Evolutionary conservation across 2,113 vertebrate genomes (phyloP).

Genomic region (Glaucidium brasilianum): DNA sequence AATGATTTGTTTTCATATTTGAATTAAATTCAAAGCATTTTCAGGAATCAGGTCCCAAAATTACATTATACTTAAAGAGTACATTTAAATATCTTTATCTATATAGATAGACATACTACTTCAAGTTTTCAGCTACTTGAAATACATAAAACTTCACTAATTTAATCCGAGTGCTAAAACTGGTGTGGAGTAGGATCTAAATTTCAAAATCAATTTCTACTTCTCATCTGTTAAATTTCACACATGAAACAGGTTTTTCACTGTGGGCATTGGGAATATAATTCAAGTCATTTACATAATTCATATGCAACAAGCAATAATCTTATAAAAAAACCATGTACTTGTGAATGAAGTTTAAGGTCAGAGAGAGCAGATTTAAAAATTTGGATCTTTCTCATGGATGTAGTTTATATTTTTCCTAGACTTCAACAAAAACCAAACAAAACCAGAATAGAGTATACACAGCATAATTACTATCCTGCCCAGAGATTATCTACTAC

Average conservation of each 20-base stretch:
- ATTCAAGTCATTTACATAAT: background rate
- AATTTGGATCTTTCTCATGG: background rate
- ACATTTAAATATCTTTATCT: background rate
- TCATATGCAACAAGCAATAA: background rate
- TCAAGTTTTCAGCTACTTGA: background rate
- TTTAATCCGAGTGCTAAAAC: background rate
- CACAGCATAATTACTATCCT: background rate
- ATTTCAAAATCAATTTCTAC: background rate
- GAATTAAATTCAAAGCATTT: background rate
- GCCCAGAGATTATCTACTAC: background rate
- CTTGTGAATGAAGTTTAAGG: background rate
- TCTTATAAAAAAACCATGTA: background rate
- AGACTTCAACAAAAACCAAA: background rate
- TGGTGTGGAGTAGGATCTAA: background rate
- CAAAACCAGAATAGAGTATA: background rate
- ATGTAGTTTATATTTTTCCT: background rate
- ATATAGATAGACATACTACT: background rate
- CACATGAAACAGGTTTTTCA: background rate
- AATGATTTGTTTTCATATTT: background rate
- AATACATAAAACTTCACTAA: background rate
- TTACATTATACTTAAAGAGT: background rate
- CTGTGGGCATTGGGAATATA: background rate
- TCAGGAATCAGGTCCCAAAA: background rate
- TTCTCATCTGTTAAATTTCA: background rate
- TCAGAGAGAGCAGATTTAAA: background rate